Evolutionary conservation across 2,888 invertebrate genomes (phyloP).

Genomic region (Phortica magna): DNA sequence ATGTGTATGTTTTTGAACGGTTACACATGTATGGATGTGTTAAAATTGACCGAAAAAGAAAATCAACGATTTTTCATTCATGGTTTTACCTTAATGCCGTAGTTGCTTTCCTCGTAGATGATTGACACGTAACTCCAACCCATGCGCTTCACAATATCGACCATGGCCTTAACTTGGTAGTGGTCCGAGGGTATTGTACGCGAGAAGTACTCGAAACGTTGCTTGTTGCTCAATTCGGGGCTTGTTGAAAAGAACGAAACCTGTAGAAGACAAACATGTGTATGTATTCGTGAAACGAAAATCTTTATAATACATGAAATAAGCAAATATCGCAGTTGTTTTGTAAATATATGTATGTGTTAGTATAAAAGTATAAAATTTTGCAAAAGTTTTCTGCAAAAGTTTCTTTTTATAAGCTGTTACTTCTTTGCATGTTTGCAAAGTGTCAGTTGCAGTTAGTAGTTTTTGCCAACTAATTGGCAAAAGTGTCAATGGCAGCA

Average conservation of each 20-base stretch:
- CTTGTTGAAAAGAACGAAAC: constrained; percentile 97
- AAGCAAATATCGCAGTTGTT: no score
- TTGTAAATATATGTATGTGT: no score
- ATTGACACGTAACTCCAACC: constrained; percentile 97
- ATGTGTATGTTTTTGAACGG: not conserved
- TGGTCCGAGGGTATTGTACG: constrained; percentile 96
- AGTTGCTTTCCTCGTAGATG: constrained; percentile 97
- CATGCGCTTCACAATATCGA: constrained; percentile 91
- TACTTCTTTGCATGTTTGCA: not conserved
- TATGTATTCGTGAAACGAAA: constrained; percentile 20
- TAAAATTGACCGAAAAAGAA: not conserved
- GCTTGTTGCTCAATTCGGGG: constrained; percentile 95
- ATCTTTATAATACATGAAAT: not conserved
- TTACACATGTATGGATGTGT: not conserved
- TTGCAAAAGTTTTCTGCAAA: no score
- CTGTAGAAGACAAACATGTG: constrained; percentile 78
- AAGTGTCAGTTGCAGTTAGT: no score
- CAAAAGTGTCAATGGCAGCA: constrained; percentile 11
- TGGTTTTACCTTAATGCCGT: constrained; percentile 90
- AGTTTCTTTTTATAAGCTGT: no score
- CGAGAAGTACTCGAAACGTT: constrained; percentile 95
- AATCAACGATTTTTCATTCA: not conserved
- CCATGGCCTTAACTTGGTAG: constrained; percentile 96
- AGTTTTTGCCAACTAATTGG: constrained; percentile 30
- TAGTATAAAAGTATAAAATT: no score